phyloP scores from a whole-genome alignment of 2,888 invertebrate genomes.

The Brachynemurus nebulosus region DNA sequence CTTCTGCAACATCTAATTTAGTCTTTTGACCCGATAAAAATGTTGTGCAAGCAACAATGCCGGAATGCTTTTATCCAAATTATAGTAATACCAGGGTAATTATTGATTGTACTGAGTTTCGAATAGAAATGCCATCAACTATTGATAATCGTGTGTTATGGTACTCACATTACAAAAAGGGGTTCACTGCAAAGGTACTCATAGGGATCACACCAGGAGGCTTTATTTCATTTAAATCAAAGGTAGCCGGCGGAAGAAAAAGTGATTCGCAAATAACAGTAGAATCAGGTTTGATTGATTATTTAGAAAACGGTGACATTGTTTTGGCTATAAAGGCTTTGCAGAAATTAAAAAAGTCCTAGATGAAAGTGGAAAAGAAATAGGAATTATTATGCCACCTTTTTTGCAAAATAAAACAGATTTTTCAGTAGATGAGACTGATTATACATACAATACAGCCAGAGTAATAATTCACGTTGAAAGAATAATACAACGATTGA shows the following conservation, averaged over 20 bases:
- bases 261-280: slow-evolving; percentile 16
- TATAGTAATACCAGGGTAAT: slow-evolving; percentile 10
- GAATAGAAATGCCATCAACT: slow-evolving; percentile 2
- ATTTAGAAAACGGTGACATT: too few relatives aligned
- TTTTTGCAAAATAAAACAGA: slow-evolving; percentile 9
- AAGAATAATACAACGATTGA: slow-evolving; percentile 8
- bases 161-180: slow-evolving; percentile 6
- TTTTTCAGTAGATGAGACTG: slow-evolving; percentile 8
- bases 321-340: too few relatives aligned
- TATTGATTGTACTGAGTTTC: slow-evolving; percentile 11
- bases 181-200: slow-evolving; percentile 14
- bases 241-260: slow-evolving; percentile 15
- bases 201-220: slow-evolving; percentile 15
- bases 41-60: slow-evolving; percentile 9
- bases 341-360: too few relatives aligned
- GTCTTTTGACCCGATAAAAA: slow-evolving; percentile 8
- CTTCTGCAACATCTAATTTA: slow-evolving; percentile 4
- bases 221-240: slow-evolving; percentile 15
- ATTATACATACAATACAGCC: slow-evolving; percentile 9
- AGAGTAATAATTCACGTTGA: slow-evolving; percentile 8
- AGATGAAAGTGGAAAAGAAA: slow-evolving; percentile 10
- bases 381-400: slow-evolving; percentile 10
- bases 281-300: too few relatives aligned
- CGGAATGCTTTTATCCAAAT: slow-evolving; percentile 4
- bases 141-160: slow-evolving; percentile 7